Base-by-base conservation (phyloP, 1,140 invertebrate species). In the Scaptodrosophila lebanonensis region DNA sequence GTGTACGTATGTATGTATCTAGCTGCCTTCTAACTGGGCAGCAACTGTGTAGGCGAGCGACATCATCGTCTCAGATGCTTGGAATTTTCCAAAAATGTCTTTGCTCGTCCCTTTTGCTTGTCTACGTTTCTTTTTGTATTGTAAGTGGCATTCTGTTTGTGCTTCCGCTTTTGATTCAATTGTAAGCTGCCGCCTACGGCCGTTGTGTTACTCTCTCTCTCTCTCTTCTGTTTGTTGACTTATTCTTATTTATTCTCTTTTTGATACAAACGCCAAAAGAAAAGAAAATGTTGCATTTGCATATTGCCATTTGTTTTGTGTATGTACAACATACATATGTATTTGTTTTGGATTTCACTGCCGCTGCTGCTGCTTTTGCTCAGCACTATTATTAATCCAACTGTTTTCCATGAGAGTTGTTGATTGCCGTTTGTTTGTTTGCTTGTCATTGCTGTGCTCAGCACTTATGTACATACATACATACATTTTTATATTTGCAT, bases 31-130 rank as follows among this genome's bases (percentile, higher is more conserved):
- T n/a, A n/a, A n/a, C n/a, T n/a, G n/a, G n/a, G n/a, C n/a, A n/a
- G n/a, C 40, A 11, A 50, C 20, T 54, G 9, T 42, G 39, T 49
- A 25, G 35, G 43, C 22, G 20, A 32, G 18, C n/a, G n/a, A n/a
- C n/a, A n/a, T n/a, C n/a, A n/a, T n/a, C 38, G 15, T 16, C 39
- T 45, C 40, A 64, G 68, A 79, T 77, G 72, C 73, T 75, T 75
- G 73, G 73, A 79, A 82, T 79, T 82, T 82, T 82, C 73, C 75
- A 63, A 70, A 77, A 66, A 62, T 58, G 50, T 61, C 45, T 66
- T 44, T 48, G 42, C 52, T 32, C 47, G 47, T 17, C 29, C 39
- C 25, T 7, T 20, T 15, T 16, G 40, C 38, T 2, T 43, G 39
- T 43, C 38, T 29, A 9, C 47, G 49, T 75, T 38, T 29, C 40